A percentile compares a stretch with the other conserved stretches of the same genome.
These are phyloP conservation scores for Astatoreochromis straeleni DNA, from an alignment of 2,113 vertebrate species.

Conservation along the genomic window DNA sequence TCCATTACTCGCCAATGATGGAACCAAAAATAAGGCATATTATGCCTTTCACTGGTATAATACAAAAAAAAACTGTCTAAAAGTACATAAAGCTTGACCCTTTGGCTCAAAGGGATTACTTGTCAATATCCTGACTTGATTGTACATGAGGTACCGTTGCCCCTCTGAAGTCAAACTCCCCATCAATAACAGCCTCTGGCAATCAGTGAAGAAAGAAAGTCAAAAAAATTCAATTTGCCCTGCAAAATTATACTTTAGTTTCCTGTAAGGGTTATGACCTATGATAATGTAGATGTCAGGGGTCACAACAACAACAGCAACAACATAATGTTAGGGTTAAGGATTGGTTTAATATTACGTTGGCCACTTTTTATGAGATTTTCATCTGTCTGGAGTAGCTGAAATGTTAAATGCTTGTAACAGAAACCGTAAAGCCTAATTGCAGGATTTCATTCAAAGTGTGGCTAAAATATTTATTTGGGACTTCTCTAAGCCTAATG, in stretches of 20 bases:
- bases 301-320: background rate
- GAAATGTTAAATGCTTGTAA: background rate
- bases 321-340: background rate
- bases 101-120: background rate
- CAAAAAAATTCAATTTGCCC: background rate
- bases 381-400: background rate
- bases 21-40: background rate
- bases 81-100: background rate
- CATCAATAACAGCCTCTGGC: background rate
- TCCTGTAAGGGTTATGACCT: background rate
- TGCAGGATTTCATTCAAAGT: background rate
- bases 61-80: background rate
- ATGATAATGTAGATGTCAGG: background rate
- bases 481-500: background rate
- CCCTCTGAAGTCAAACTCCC: background rate
- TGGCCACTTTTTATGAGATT: background rate
- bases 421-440: background rate
- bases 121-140: background rate
- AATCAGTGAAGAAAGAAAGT: background rate
- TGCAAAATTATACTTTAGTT: background rate
- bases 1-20: background rate
- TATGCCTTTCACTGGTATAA: background rate
- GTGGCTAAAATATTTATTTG: background rate
- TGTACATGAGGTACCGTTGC: background rate
- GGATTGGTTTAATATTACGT: background rate